Conservation (phyloP, 1,140 invertebrate species). For the Brachionus paranguensis region DNA sequence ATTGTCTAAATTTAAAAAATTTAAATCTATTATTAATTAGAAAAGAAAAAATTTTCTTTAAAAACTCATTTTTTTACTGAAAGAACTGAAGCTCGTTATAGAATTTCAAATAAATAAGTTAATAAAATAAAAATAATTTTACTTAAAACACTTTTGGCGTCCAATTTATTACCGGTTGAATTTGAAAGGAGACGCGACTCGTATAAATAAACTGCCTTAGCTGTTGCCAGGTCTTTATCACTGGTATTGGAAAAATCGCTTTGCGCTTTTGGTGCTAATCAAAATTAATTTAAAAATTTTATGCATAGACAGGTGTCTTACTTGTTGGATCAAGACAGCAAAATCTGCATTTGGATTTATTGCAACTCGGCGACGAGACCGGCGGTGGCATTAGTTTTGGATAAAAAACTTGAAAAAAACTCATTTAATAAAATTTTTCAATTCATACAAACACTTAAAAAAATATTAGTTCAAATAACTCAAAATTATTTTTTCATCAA, state of each 20-base stretch:
- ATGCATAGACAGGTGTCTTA: not conserved
- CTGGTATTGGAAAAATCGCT: not conserved
- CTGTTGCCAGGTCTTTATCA: not conserved
- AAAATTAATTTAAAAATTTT: not conserved
- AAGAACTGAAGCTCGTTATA: no score
- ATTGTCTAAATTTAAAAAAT: not conserved
- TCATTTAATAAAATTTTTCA: no score
- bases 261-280: not conserved
- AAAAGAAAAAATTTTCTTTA: no score
- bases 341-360: not conserved
- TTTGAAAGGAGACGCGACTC: not conserved
- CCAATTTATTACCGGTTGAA: not conserved
- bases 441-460: no score
- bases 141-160: not conserved
- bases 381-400: not conserved
- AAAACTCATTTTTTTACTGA: no score
- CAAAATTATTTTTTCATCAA: no score
- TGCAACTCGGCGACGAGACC: not conserved
- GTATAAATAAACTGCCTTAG: not conserved
- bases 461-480: no score
- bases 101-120: no score
- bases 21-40: not conserved
- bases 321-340: not conserved
- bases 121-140: not conserved
- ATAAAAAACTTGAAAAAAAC: not conserved